Percentiles rank a stretch among this genome's conserved stretches.
Evolutionary conservation across 2,888 invertebrate genomes (phyloP).

Genomic region (Enchytraeus crypticus): DNA sequence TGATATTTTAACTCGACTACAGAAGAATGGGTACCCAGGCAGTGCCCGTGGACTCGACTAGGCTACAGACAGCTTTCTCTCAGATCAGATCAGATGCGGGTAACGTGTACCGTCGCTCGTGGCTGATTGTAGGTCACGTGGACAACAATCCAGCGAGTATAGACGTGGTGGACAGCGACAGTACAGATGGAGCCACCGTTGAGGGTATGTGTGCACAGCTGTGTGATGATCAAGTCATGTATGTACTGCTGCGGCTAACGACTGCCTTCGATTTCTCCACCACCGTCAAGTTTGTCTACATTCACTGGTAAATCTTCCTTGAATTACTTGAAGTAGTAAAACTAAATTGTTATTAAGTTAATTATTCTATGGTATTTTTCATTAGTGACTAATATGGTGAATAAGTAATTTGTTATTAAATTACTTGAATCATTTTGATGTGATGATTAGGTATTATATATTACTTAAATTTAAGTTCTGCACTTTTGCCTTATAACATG

Average conservation of each 20-base stretch:
- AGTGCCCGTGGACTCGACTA: slow-evolving; percentile 30
- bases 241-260: slow-evolving; percentile 38
- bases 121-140: slow-evolving; percentile 38
- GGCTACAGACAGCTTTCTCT: slow-evolving; percentile 32
- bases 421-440: too few relatives aligned
- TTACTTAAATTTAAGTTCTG: too few relatives aligned
- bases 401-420: too few relatives aligned
- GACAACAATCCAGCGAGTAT: slow-evolving; percentile 37
- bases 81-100: slow-evolving; percentile 32
- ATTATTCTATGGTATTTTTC: too few relatives aligned
- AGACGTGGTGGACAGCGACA: slow-evolving; percentile 28
- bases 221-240: slow-evolving; percentile 33
- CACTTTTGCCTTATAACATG: too few relatives aligned
- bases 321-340: too few relatives aligned
- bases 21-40: slow-evolving; percentile 39
- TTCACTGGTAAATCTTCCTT: slow-evolving; percentile 38
- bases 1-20: too few relatives aligned
- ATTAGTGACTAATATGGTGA: too few relatives aligned
- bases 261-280: slow-evolving; percentile 43
- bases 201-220: slow-evolving; percentile 18
- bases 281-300: slow-evolving; percentile 45
- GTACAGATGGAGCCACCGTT: slow-evolving; percentile 13
- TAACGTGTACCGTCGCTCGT: slow-evolving; percentile 23
- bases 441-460: too few relatives aligned
- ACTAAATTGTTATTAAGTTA: too few relatives aligned